These are phyloP conservation scores for Malacoraja senta DNA, from an alignment of 2,797 vertebrate species.

Conservation along the genomic window DNA sequence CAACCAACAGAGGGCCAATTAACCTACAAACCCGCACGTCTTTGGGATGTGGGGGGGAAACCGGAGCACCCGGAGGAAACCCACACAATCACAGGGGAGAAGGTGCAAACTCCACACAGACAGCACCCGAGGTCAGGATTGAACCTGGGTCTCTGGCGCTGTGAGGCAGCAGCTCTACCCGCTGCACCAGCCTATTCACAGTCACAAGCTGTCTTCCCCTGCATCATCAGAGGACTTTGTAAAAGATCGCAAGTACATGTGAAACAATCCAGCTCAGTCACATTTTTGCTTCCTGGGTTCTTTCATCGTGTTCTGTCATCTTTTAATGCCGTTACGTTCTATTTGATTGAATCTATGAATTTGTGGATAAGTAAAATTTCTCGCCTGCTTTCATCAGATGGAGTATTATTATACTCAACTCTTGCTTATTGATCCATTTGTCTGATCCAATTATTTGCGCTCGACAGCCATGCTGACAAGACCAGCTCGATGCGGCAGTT, in stretches of 20 bases:
- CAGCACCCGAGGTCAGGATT: too few relatives aligned
- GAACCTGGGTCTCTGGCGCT: too few relatives aligned
- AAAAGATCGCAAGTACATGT: not conserved
- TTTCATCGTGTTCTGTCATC: not conserved
- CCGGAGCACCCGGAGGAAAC: too few relatives aligned
- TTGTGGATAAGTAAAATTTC: not conserved
- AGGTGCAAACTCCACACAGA: too few relatives aligned
- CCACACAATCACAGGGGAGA: too few relatives aligned
- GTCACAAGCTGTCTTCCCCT: not conserved
- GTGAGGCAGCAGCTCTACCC: too few relatives aligned
- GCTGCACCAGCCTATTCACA: too few relatives aligned
- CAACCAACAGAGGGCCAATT: too few relatives aligned
- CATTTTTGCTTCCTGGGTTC: not conserved
- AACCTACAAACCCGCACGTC: too few relatives aligned
- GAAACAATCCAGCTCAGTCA: not conserved
- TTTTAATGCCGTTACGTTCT: not conserved
- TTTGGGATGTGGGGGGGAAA: too few relatives aligned
- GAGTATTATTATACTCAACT: not conserved
- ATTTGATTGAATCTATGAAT: not conserved
- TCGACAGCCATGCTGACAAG: not conserved
- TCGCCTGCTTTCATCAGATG: not conserved
- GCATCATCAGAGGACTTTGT: not conserved
- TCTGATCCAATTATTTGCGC: not conserved
- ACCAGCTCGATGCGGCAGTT: not conserved
- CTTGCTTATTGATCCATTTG: not conserved